Evolutionary conservation across 2,113 vertebrate genomes (phyloP), one percentile per base, ranked within the genome.

Genomic region (Sialia sialis): DNA sequence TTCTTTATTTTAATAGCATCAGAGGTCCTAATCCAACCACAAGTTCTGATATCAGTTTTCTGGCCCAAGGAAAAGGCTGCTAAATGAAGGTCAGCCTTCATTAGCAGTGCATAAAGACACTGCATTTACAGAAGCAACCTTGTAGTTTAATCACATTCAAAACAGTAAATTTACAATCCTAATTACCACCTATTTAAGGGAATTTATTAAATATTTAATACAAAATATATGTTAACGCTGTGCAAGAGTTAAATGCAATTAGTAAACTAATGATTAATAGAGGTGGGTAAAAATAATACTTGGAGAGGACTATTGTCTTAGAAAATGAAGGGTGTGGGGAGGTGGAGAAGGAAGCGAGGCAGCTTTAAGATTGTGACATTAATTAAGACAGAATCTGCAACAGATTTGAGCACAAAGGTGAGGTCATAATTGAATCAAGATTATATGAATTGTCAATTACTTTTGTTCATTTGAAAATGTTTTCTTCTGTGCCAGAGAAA

Each of bases 1-100:
- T 96, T 90, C 84, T 74, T 92, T 73, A 89, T 94, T 95, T 94
- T 89, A 96, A 89, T 96, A 73, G 54, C 91, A 73, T 95, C 84
- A 91, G 67, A 87, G 51, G 72, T 93, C 52, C 75, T 94, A 95
- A 94, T 95, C 91, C 78, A 79, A 74, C 74, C 87, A 84, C 46
- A 96, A 91, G 59, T 94, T 87, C 68, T 67, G 82, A 46, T 94
- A 95, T 90, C 87, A 82, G 70, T 93, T 97, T 95, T 95, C 93
- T 94, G 87, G 80, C 74, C 84, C 84, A 97, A 95, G 93, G 91
- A 94, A 95, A 86, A 93, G 46, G 30, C 59, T 91, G 70, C 38
- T 62, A 34, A 87, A 54, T 83, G 94, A 97, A 97, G 93, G 87
- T 93, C 89, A 91, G 51, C 46, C 63, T 94, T 90, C 48, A 39